Evolutionary conservation across 2,113 vertebrate genomes (phyloP), one percentile per base, ranked within the genome.

Genomic region (Microcebus lehilahytsara): DNA sequence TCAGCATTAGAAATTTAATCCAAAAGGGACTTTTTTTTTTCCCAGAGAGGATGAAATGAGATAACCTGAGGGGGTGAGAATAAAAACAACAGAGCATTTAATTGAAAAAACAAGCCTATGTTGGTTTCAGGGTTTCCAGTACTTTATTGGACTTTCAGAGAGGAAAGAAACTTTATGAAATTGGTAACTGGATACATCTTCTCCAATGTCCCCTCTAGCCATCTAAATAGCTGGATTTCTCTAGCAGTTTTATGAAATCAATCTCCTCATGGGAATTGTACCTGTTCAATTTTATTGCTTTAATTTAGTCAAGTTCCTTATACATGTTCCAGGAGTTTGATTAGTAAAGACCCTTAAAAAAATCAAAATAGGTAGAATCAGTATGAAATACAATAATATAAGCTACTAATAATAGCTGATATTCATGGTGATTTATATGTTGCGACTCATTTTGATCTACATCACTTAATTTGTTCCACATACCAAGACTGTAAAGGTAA

Each of bases 1-100:
- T 74, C 79, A 94, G 60, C 42, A 91, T 88, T 80, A 93, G 46
- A 97, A 89, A 72, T 92, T 71, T 95, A 89, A 94, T 92, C 49
- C 88, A 93, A 66, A 96, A 37, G 12, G 34, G 14, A 46, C 49
- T 86, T 81, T 90, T 79, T 80, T 79, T 80, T 14, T 64, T 13
- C 30, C 0, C 25, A 75, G 32, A 91, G 22, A 97, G 8, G 23
- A 86, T 89, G 60, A 96, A 89, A 81, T 91, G 23, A 71, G 40
- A 92, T 91, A 92, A 89, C 51, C 22, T 53, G 19, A 85, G 58
- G 27, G 12, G 20, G 5, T 90, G 11, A 83, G 62, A 93, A 83
- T 67, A 23, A 37, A 96, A 95, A 91, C 58, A 93, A 67, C 49
- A 91, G 60, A 88, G 5, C 27, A 71, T 78, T 83, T 92, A 93